phyloP scores from a whole-genome alignment of 1,140 invertebrate genomes.

The Plodia interpunctella region DNA sequence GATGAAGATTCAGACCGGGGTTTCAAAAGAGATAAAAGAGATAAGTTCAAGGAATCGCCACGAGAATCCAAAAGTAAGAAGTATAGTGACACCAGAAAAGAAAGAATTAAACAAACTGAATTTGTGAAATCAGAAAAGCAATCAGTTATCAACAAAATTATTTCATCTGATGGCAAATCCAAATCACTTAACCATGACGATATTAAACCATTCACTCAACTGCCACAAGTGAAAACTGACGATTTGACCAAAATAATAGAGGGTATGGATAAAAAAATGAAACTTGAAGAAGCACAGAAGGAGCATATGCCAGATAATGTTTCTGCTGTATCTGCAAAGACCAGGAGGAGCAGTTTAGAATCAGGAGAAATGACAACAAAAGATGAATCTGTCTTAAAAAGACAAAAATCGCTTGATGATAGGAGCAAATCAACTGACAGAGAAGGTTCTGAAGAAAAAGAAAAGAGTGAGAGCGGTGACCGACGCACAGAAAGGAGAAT shows the following conservation, averaged over 20 bases:
- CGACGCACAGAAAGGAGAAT: slow-evolving; percentile 80
- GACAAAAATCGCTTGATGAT: slow-evolving; percentile 80
- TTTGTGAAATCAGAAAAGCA: slow-evolving; percentile 54
- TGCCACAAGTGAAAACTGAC: slow-evolving; percentile 70
- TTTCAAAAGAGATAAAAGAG: slow-evolving; percentile 57
- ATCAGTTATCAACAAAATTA: slow-evolving; percentile 56
- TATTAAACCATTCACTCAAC: slow-evolving; percentile 73
- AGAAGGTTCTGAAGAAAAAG: slow-evolving; percentile 76
- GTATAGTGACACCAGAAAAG: slow-evolving; percentile 71
- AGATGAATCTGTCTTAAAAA: slow-evolving; percentile 69
- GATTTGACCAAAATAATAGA: slow-evolving; percentile 69
- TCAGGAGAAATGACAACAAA: slow-evolving; percentile 67
- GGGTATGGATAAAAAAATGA: slow-evolving; percentile 60
- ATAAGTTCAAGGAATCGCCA: slow-evolving; percentile 60
- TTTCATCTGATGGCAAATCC: slow-evolving; percentile 48
- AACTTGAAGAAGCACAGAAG: slow-evolving; percentile 41
- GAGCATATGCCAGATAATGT: slow-evolving; percentile 28
- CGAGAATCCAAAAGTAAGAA: slow-evolving; percentile 71
- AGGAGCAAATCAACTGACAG: slow-evolving; percentile 68
- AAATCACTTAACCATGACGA: slow-evolving; percentile 65
- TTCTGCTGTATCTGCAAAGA: slow-evolving; percentile 38
- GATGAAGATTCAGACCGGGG: slow-evolving; percentile 45
- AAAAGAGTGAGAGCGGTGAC: slow-evolving; percentile 77
- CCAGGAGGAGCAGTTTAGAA: slow-evolving; percentile 78
- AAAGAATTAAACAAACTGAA: slow-evolving; percentile 57